Evolutionary conservation across 2,888 invertebrate genomes (phyloP).

Genomic region (Pandemis corylana): DNA sequence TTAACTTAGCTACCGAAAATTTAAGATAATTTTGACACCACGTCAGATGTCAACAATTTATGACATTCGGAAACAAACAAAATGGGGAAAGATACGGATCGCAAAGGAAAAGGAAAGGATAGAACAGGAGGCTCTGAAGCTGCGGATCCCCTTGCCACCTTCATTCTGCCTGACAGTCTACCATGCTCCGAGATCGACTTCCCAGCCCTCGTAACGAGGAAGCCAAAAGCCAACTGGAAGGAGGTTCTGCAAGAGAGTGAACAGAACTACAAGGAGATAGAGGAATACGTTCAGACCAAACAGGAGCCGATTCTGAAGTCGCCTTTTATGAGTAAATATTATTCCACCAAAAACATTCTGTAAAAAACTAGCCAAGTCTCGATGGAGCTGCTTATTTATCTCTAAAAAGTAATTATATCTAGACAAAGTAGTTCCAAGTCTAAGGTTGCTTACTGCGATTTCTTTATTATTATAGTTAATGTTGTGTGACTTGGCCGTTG

Average conservation of each 20-base stretch:
- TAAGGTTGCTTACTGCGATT: no score
- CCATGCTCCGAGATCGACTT: conserved; percentile 75
- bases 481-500: no score
- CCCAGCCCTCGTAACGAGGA: conserved; percentile 60
- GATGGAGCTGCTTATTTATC: no score
- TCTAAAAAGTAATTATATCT: no score
- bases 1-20: neutral
- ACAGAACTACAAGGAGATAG: conserved; percentile 57
- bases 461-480: no score
- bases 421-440: no score
- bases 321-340: conserved; percentile 66
- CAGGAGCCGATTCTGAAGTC: conserved; percentile 55
- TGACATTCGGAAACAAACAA: conserved; percentile 21
- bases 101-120: conserved; percentile 66
- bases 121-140: conserved; percentile 53
- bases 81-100: conserved; percentile 69
- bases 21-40: neutral
- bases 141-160: conserved; percentile 59
- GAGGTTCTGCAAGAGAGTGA: conserved; percentile 67
- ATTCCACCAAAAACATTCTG: no score
- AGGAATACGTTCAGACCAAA: conserved; percentile 60
- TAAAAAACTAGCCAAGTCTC: no score
- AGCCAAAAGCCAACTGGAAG: conserved; percentile 64
- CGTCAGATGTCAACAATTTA: neutral
- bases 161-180: conserved; percentile 71